These are phyloP conservation scores for Sebastes minor DNA, from an alignment of 2,797 vertebrate species.

Conservation along the genomic window DNA sequence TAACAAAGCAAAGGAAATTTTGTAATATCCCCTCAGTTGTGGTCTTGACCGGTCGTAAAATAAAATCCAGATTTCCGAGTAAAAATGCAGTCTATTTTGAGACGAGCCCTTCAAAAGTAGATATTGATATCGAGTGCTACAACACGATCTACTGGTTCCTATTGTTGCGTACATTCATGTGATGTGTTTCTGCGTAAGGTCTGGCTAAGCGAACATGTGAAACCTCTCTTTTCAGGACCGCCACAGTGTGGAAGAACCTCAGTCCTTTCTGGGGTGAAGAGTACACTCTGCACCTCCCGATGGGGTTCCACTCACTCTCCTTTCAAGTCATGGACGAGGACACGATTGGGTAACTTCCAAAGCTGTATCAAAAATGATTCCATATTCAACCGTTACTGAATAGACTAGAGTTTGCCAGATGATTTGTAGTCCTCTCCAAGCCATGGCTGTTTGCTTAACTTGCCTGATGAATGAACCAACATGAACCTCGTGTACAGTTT, in stretches of 20 bases:
- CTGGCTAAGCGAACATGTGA: neutral
- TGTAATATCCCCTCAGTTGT: too few species aligned
- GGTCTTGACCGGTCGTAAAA: too few species aligned
- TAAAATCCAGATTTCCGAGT: too few species aligned
- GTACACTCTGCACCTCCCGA: slow-evolving; percentile 89
- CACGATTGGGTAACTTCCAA: slow-evolving; percentile 84
- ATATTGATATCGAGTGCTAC: too few species aligned
- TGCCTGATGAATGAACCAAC: slow-evolving; percentile 9
- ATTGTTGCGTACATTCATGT: neutral
- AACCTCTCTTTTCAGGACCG: slow-evolving; percentile 81
- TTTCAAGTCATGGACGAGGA: slow-evolving; percentile 94
- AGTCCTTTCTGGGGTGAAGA: slow-evolving; percentile 95
- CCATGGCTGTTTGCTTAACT: slow-evolving; percentile 40
- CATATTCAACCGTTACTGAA: slow-evolving; percentile 9
- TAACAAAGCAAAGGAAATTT: too few species aligned
- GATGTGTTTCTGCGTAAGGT: neutral
- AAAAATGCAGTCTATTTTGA: too few species aligned
- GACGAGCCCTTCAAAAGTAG: too few species aligned
- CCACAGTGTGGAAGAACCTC: slow-evolving; percentile 91
- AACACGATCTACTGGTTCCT: neutral
- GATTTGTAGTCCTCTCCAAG: slow-evolving; percentile 17
- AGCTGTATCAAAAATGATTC: slow-evolving; percentile 9
- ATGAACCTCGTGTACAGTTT: slow-evolving; percentile 12
- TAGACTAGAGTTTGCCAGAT: neutral
- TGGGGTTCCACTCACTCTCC: slow-evolving; percentile 87